phyloP scores from a whole-genome alignment of 2,113 vertebrate species.

The Mesembrinibis cayennensis region DNA sequence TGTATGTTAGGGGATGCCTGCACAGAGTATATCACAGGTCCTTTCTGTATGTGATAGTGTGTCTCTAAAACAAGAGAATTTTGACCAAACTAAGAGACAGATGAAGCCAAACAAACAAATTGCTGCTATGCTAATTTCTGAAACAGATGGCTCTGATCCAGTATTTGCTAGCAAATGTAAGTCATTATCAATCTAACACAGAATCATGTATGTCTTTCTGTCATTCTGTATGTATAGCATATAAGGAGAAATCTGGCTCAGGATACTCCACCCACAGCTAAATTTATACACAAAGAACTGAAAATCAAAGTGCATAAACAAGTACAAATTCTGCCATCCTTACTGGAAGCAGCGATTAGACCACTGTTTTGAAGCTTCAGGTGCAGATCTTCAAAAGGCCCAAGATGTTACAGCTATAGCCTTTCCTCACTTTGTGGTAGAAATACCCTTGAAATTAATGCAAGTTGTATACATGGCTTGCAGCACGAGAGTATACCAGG shows the following conservation, averaged over 20 bases:
- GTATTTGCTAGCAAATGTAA: slow-evolving; percentile 32
- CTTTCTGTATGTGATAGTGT: not conserved
- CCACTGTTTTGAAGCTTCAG: slow-evolving; percentile 26
- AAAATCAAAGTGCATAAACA: slow-evolving; percentile 55
- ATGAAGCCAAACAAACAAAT: slow-evolving; percentile 63
- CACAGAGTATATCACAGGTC: not conserved
- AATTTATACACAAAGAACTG: slow-evolving; percentile 49
- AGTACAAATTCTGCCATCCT: not conserved
- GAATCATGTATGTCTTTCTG: not conserved
- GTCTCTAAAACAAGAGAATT: slow-evolving; percentile 37
- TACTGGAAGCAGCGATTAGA: not conserved
- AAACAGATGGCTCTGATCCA: slow-evolving; percentile 60
- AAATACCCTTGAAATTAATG: slow-evolving; percentile 30
- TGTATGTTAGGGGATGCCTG: not conserved
- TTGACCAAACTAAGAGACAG: slow-evolving; percentile 54
- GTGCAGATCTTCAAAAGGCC: slow-evolving; percentile 26
- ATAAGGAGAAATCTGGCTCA: slow-evolving; percentile 20
- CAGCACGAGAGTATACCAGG: not conserved
- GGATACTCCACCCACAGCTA: slow-evolving; percentile 34
- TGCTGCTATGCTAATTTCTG: slow-evolving; percentile 53
- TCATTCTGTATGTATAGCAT: slow-evolving; percentile 19
- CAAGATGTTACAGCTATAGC: not conserved
- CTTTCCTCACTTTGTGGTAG: not conserved
- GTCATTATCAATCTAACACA: slow-evolving; percentile 37
- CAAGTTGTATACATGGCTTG: not conserved